Evolutionary conservation across 2,888 invertebrate species (phyloP), one percentile per base, ranked within the genome.

Genomic region (Tetropium fuscum): DNA sequence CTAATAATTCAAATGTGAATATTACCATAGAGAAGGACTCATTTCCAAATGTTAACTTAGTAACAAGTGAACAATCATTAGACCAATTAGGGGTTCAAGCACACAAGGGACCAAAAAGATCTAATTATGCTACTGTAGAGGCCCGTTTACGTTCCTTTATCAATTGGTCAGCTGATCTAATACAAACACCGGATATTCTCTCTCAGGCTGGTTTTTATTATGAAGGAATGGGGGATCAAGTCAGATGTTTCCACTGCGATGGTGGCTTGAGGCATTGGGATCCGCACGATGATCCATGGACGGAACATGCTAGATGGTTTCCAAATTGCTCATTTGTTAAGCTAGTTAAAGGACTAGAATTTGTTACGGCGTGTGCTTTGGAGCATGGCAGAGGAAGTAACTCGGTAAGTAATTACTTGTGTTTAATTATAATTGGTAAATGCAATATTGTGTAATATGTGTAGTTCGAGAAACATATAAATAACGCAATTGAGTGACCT

Each of bases 241-340:
- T 94, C 20, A 88, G 94, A 54, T 98, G 97, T 81, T 97, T 96
- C 83, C 94, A 94, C 83, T 98, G 98, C 81, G 95, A 95, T 80
- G 96, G 96, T 36, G 95, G 96, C 0, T 83, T 98, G 43, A 87
- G 92, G 67, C 91, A 92, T 77, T 98, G 97, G 97, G 92, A 95
- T 79, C 87, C 89, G 30, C 88, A 89, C 11, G 97, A 97, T 80
- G 91, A 92, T 76, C 95, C 96, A 0, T 97, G 97, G 96, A 87
- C 88, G 51, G 97, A 97, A 78, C 98, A 98, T 83, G 95, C 95
- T 7, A 87, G 90, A 72, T 97, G 95, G 95, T 97, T 95, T 84
- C 92, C 95, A 0, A 87, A 88, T 75, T 98, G 97, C 81, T 90
- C 90, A 5, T 97, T 90, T 79, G 88, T 98, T 11, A 82, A 87